Conservation (phyloP, 2,888 invertebrate species). For the Chaetoderma sp. region DNA sequence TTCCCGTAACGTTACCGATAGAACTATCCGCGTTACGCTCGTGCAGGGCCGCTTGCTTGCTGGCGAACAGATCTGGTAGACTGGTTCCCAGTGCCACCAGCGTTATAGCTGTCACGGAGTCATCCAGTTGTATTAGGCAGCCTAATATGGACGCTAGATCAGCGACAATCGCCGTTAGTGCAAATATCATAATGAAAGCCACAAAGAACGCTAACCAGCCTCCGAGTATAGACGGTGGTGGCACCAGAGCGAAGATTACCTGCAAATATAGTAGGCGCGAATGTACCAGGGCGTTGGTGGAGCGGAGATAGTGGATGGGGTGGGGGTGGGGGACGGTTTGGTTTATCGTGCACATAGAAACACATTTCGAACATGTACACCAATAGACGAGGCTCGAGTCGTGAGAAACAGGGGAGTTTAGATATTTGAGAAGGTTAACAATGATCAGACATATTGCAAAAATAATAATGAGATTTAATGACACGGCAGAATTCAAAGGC, state of each 20-base stretch:
- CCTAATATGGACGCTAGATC: constrained; percentile 75
- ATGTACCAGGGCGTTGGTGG: too few species aligned
- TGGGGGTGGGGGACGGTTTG: too few species aligned
- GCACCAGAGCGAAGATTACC: constrained; percentile 72
- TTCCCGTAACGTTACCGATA: constrained; percentile 76
- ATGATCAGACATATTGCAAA: too few species aligned
- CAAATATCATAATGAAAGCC: constrained; percentile 72
- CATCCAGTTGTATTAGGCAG: constrained; percentile 73
- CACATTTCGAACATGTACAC: too few species aligned
- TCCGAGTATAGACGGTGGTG: constrained; percentile 73
- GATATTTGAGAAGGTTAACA: too few species aligned
- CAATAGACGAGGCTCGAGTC: too few species aligned
- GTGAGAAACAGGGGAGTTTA: too few species aligned
- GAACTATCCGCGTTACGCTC: constrained; percentile 75
- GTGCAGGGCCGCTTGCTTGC: constrained; percentile 72
- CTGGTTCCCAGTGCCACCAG: constrained; percentile 75
- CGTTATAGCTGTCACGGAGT: constrained; percentile 71
- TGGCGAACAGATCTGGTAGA: constrained; percentile 75
- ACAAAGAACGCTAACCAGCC: constrained; percentile 75
- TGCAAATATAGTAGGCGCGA: constrained; percentile 38
- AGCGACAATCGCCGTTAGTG: constrained; percentile 75
- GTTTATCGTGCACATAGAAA: too few species aligned
- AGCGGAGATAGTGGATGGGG: too few species aligned
- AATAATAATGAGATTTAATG: too few species aligned
- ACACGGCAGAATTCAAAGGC: too few species aligned